Evolutionary conservation across 2,797 vertebrate species (phyloP), one percentile per base, ranked within the genome.

Genomic region (Phalloptychus januarius): DNA sequence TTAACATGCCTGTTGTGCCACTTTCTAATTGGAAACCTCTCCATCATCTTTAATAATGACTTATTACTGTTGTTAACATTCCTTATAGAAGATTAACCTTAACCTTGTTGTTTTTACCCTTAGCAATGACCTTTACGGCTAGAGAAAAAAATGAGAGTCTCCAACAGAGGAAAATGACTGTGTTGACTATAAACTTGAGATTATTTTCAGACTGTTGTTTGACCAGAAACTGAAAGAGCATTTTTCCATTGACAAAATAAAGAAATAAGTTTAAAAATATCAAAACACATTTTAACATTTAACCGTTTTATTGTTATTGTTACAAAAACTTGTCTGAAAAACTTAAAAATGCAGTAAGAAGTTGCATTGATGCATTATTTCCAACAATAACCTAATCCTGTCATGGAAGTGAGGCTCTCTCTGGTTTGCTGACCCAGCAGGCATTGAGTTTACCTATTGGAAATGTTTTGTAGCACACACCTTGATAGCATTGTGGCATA

Each of bases 81-180:
- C 71, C 78, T 88, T 72, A 65, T 80, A 82, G 77, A 77, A 88
- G 82, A 72, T 7, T 65, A 81, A 79, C 86, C 71, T 85, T 71
- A 77, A 83, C 83, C 83, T 87, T 67, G 45, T 87, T 54, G 75
- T 80, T 80, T 70, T 84, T 44, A 67, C 58, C 61, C 45, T 79
- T 74, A 76, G 52, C 33, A 0, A 36, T 82, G 82, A 88, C 82
- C 82, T 87, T 88, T 81, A 11, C 72, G 58, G 71, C 23, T 81
- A 44, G 71, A 13, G 44, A 76, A 23, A 63, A 72, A 42, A 48
- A 2, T 8, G n/a, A n/a, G 63, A 72, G 69, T 75, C 1, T 15
- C 63, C 70, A 74, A 81, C 8, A 56, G 0, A 0, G 40, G 20
- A 48, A 76, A 80, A 50, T 25, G 7, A 33, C 50, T 44, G 69